Base-by-base conservation (phyloP, 2,888 invertebrate species). In the Chironomus riparius region DNA sequence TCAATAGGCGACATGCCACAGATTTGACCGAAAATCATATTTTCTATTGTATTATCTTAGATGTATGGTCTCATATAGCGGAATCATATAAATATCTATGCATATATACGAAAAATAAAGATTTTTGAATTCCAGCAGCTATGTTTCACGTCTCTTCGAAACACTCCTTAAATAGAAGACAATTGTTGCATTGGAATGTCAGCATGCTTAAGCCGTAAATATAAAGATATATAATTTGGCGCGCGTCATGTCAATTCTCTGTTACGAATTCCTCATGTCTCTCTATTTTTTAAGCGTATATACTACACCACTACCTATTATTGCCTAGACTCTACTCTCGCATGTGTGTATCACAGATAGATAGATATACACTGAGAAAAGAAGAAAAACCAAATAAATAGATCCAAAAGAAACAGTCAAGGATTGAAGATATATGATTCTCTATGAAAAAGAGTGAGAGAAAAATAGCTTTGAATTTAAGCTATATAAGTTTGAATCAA, bases 161-260 rank as follows among this genome's bases (percentile, higher is more conserved):
- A n/a, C 72, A 72, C 72, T 72, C 72, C 72, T 72, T 72, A 72
- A 72, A 72, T 72, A 72, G 72, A 38, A 72, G 72, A 72, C 72
- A 72, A 72, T 72, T 65, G 65, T 65, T 72, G 72, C 72, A 72
- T 72, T 72, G 72, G 72, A 72, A 72, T 72, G 72, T 62, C 72
- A 72, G 62, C 72, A 38, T 72, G 72, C 50, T 21, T 56, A 71
- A 28, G 47, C 28, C 47, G 70, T 48, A 48, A 48, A 47, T 71
- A 71, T 71, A 72, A 72, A 72, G 72, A 72, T 72, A 72, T 65
- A 65, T 72, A 72, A 72, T 72, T 72, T 72, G 72, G 72, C 72
- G 72, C 72, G 68, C 72, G 72, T 62, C 61, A 56, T 71, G 72
- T 72, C 72, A 72, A 62, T 72, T 72, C 70, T 48, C 70, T 24